phyloP scores from a whole-genome alignment of 2,888 invertebrate genomes.

The Trachelus stipa region DNA sequence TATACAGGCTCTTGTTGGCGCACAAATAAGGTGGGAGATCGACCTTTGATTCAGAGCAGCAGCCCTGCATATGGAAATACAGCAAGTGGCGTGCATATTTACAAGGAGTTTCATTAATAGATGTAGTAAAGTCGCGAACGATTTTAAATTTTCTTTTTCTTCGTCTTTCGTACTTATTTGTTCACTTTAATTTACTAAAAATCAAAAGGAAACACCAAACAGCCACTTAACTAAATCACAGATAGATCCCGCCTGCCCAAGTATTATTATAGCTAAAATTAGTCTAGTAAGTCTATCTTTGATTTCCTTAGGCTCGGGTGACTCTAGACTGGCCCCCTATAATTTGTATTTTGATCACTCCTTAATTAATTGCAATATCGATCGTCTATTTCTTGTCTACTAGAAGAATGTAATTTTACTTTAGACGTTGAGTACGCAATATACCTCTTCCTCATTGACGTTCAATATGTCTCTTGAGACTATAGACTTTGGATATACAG shows the following conservation, averaged over 20 bases:
- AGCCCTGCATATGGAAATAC: not conserved
- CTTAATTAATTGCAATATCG: slow-evolving; percentile 25
- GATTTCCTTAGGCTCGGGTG: slow-evolving; percentile 64
- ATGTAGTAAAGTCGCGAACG: not conserved
- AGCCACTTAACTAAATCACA: slow-evolving; percentile 59
- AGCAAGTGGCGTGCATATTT: slow-evolving; percentile 19
- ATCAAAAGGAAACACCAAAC: slow-evolving; percentile 18
- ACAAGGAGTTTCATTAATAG: slow-evolving; percentile 18
- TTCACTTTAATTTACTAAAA: slow-evolving; percentile 18
- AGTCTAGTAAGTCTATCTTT: slow-evolving; percentile 62
- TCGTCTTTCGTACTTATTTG: slow-evolving; percentile 19
- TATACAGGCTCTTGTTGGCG: slow-evolving; percentile 61
- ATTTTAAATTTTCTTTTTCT: slow-evolving; percentile 3
- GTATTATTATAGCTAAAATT: slow-evolving; percentile 54
- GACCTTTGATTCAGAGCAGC: slow-evolving; percentile 54
- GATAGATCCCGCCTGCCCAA: slow-evolving; percentile 57
- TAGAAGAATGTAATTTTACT: slow-evolving; percentile 30
- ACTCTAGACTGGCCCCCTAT: slow-evolving; percentile 58
- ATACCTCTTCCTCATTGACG: slow-evolving; percentile 13
- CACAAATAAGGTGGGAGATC: slow-evolving; percentile 59
- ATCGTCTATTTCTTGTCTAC: slow-evolving; percentile 31
- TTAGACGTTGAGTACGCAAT: slow-evolving; percentile 35
- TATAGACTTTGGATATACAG: not conserved
- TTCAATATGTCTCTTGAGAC: not conserved
- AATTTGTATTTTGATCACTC: slow-evolving; percentile 30